These are phyloP conservation scores for Apamea crenata DNA, from an alignment of 2,888 invertebrate species.

Conservation along the genomic window DNA sequence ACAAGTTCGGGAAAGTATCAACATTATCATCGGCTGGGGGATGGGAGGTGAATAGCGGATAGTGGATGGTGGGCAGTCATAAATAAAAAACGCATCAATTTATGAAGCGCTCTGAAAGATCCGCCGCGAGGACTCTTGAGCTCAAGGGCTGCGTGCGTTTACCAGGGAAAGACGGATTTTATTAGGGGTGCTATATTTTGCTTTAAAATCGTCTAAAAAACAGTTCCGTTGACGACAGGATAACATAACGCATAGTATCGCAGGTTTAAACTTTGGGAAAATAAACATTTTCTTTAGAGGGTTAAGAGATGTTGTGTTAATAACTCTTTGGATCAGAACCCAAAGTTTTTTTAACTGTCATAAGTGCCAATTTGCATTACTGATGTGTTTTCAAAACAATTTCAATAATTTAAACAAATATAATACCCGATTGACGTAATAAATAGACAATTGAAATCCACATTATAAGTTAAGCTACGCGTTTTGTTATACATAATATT, in stretches of 20 bases:
- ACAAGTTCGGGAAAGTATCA: constrained; percentile 29
- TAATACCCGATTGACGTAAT: no score
- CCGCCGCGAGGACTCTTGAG: constrained; percentile 19
- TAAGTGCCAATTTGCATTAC: not conserved
- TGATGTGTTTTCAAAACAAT: not conserved
- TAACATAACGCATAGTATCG: not conserved
- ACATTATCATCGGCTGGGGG: constrained; percentile 17
- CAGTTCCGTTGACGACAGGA: rapidly evolving
- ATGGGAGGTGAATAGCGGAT: not conserved
- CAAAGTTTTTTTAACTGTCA: not conserved
- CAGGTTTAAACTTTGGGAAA: not conserved
- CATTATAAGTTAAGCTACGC: no score
- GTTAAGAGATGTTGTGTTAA: not conserved
- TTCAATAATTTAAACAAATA: not conserved
- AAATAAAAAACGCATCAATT: constrained; percentile 63
- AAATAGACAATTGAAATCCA: not conserved
- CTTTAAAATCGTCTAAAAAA: not conserved
- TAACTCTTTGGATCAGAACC: not conserved
- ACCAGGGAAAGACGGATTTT: constrained; percentile 1
- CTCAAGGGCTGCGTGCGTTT: constrained; percentile 20
- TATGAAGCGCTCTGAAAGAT: constrained; percentile 38
- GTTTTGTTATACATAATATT: not conserved
- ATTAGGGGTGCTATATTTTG: not conserved
- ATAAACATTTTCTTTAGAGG: not conserved
- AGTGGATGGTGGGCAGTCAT: constrained; percentile 23